Evolutionary conservation across 2,888 invertebrate species (phyloP), one percentile per base, ranked within the genome.

Genomic region (Callinectes sapidus): DNA sequence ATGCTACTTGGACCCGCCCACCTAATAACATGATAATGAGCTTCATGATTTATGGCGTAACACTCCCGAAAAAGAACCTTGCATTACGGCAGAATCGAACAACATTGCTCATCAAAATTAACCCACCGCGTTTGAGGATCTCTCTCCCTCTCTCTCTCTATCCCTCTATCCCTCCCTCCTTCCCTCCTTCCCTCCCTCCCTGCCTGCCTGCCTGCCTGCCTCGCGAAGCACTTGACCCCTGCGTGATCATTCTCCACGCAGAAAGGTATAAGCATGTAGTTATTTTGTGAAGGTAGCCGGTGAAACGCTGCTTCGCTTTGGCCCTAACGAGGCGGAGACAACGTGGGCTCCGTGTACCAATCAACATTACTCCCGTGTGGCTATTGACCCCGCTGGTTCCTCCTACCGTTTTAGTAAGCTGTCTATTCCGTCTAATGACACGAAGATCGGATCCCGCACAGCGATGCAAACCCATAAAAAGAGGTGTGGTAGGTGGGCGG

Each of bases 401-500:
- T 71, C 71, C 71, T 71, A 71, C 71, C 71, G 71, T 71, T 71
- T 71, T 71, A 71, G 71, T 71, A 71, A 71, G 71, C 71, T 71
- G 71, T 71, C 71, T 71, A 71, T 71, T 71, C 71, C 71, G 71
- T 71, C 71, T 71, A 71, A 71, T 71, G 71, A 71, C 71, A 71
- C 71, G 71, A 71, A 18, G 71, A 71, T 71, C 71, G 71, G 71
- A 28, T 71, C 71, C 71, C 71, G 71, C 71, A 71, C 71, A 71
- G 71, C n/a, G 71, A 28, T 28, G 71, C 71, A 71, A 28, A 66
- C 66, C 32, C 66, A 66, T 89, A 89, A 89, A 66, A 35, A 89
- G 23, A 66, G 89, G 89, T 61, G 89, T 89, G 89, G 89, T 89
- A 89, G 16, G 89, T 66, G 39, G 89, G 61, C 89, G 61, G 66